These are phyloP conservation scores for Acipenser transmontanus DNA, from an alignment of 2,797 vertebrate species.

Conservation along the genomic window DNA sequence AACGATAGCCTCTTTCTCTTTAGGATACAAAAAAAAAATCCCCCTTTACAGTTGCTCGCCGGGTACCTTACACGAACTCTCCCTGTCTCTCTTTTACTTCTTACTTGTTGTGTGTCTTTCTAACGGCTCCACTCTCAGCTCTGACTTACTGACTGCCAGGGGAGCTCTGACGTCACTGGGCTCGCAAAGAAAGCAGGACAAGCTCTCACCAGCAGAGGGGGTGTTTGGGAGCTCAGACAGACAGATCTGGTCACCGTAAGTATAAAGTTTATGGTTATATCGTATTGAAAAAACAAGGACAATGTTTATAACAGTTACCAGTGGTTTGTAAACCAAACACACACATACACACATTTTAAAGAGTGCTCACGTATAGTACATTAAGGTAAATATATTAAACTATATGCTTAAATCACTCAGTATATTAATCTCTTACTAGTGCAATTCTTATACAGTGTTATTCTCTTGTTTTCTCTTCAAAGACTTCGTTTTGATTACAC, in stretches of 20 bases:
- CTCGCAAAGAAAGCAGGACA: constrained; percentile 42
- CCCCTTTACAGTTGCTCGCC: constrained; percentile 24
- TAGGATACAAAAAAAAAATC: constrained; percentile 21
- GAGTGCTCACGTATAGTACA: too few species aligned
- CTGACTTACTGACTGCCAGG: constrained; percentile 54
- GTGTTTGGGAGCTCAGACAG: constrained; percentile 42
- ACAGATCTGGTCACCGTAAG: constrained; percentile 35
- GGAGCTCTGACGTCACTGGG: constrained; percentile 52
- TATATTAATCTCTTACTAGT: too few species aligned
- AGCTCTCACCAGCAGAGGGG: constrained; percentile 22
- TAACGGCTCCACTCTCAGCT: constrained; percentile 36
- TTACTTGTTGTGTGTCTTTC: constrained; percentile 21
- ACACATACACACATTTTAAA: too few species aligned
- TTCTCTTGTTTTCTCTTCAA: too few species aligned
- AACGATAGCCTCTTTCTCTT: constrained; percentile 37
- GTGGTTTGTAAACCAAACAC: too few species aligned
- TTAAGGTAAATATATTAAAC: too few species aligned
- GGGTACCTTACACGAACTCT: constrained; percentile 21
- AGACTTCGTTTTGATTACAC: too few species aligned
- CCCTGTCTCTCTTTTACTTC: constrained; percentile 26
- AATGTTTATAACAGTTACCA: neutral
- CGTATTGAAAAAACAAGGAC: neutral
- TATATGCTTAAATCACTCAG: too few species aligned
- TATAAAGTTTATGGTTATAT: neutral
- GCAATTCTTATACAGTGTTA: too few species aligned